Evolutionary conservation across 1,140 invertebrate genomes (phyloP), one percentile per base, ranked within the genome.

Genomic region (Drosophila jambulina): DNA sequence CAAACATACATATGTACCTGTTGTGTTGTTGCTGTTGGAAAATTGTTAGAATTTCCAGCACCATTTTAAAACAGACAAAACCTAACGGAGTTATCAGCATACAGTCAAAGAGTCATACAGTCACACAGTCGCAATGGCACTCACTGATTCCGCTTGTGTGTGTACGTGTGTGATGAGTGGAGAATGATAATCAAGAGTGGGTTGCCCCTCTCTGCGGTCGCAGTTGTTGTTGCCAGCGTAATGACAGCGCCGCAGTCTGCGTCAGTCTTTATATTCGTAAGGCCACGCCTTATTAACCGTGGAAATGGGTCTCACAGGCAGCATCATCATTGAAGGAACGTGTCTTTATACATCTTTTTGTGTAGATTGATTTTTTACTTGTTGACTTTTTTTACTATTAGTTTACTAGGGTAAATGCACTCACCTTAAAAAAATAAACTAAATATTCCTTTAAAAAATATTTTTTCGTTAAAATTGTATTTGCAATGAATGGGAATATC

Each of bases 41-140:
- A 68, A 38, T 42, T 42, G 9, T 15, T 23, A 36, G 15, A 67
- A 36, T 34, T 83, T 83, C 60, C 61, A 61, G 53, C 83, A 88
- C 83, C 83, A 88, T 88, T 87, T 87, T 84, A 57, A 32, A 80
- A 83, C 62, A 43, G 51, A 67, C 57, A 38, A 79, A 68, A 64
- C 79, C 65, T 79, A 38, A 56, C 63, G 53, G 56, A 65, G 38
- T 51, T 62, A 83, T 82, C 63, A 64, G 49, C 23, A 61, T 61
- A 49, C 58, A 46, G 15, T 34, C 43, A 21, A 53, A 15, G 49
- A 53, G 27, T 19, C 49, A 49, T 19, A 19, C 12, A 51, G 27
- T 19, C 49, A 53, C 19, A 21, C 49, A 21, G 12, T 15, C 51
- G 7, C 32, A 23, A 13, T 32, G 15, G 2, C 54, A 57, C 34